Base-by-base conservation (phyloP, 2,113 vertebrate species). In the Scomber japonicus region DNA sequence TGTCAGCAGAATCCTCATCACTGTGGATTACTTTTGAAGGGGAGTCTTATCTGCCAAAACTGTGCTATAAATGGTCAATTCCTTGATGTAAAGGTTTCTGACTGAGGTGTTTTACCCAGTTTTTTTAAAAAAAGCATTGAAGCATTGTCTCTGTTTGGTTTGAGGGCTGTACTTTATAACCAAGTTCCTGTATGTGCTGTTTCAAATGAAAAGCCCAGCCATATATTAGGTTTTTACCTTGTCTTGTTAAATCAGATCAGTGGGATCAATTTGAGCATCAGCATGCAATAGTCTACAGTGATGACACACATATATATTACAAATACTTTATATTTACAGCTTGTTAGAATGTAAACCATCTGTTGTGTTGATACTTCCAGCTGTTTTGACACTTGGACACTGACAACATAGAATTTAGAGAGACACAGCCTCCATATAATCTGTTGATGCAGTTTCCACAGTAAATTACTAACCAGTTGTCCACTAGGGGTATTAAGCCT, bases 381-480 rank as follows among this genome's bases (percentile, higher is more conserved):
- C 35, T 31, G 19, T 81, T 85, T 74, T 14, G 46, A 51, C 51
- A 53, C 27, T 31, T 56, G 21, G 27, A 63, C 63, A 75, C 24
- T 67, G 57, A 79, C 59, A 35, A 21, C 14, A 71, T 53, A 67
- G 63, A 67, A 35, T 57, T 75, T 54, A 14, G 11, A 77, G 60
- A 71, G 44, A 80, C 40, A 56, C 35, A 57, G 30, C 67, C 3
- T 74, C 30, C 16, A 54, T 40, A 40, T 50, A 63, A 72, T 54
- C 17, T 7, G 3, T 24, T 51, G 31, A 64, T 31, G 14, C 8
- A 31, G 35, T 75, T 57, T 70, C 45, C 17, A 53, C 56, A 49
- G 9, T 76, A 74, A 87, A 89, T 82, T 85, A 79, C 44, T 57
- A 65, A 78, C 56, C 75, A 64, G 13, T 84, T 73, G 68, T 82